Base-by-base conservation (phyloP, 2,797 vertebrate species). In the Lycodopsis pacificus region DNA sequence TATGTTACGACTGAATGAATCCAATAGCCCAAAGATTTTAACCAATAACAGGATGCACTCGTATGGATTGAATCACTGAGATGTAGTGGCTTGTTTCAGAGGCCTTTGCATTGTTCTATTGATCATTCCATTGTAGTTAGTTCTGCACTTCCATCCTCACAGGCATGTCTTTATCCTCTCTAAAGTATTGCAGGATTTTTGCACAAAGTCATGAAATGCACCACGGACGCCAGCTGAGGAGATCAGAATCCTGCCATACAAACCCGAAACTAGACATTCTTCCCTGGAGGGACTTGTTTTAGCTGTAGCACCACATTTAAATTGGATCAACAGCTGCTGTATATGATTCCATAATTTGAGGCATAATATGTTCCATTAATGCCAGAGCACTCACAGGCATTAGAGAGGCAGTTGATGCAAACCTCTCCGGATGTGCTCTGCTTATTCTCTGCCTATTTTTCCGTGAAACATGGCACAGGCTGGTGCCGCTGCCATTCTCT, bases 351-450 rank as follows among this genome's bases (percentile, higher is more conserved):
- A 91, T 93, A 93, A 95, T 95, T 93, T 91, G 88, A 85, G 80
- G 83, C 86, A 90, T 95, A 95, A 95, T 94, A 93, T 94, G 93
- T 94, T 83, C 81, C 88, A 94, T 93, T 94, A 93, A 94, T 95
- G 93, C 91, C 56, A 38, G 78, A 86, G 87, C 94, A 94, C 92
- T 94, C 89, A 38, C 88, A 85, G 91, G 92, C 88, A 89, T 92
- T 88, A 90, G 83, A 77, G 86, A 91, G 91, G 93, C 87, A 84
- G 91, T 92, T 92, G 86, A 93, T 77, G 87, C 90, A 91, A 91
- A 89, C 90, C 92, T 93, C 93, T 87, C 86, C 87, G 89, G 93
- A 93, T 93, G 89, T 89, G 92, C 91, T 90, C 88, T 91, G 93
- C 93, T 94, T 92, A 91, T 89, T 92, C 91, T 89, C 84, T 79